Percentiles rank a stretch among this genome's conserved stretches.
Evolutionary conservation across 2,113 vertebrate genomes (phyloP).

Genomic region (Hylia prasina): DNA sequence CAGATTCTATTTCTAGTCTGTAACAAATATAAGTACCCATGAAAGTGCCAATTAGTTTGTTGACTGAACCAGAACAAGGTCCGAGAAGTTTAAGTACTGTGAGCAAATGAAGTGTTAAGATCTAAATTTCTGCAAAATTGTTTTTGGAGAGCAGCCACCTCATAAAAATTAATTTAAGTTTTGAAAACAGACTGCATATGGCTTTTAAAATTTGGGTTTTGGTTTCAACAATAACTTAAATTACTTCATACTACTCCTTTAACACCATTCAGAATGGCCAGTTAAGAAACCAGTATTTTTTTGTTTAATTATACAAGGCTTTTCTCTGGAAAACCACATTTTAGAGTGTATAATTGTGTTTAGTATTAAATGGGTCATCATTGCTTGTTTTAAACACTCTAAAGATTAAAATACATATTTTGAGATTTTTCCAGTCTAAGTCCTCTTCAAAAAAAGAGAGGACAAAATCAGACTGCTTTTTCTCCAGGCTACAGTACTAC

Average conservation of each 20-base stretch:
- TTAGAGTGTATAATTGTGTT: neutral
- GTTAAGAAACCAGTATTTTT: neutral
- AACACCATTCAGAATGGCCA: neutral
- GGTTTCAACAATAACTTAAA: neutral
- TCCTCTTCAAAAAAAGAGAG: neutral
- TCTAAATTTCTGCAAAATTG: neutral
- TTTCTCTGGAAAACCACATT: neutral
- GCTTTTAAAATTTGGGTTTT: neutral
- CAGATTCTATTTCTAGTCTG: neutral
- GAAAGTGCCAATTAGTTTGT: neutral
- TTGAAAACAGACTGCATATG: neutral
- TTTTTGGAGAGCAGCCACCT: neutral
- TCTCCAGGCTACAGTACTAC: neutral
- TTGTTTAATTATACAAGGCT: neutral
- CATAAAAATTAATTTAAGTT: neutral
- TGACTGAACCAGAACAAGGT: neutral
- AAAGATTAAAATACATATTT: neutral
- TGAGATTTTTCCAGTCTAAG: neutral
- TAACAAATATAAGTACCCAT: neutral
- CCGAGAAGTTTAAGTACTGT: neutral
- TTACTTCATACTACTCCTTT: neutral
- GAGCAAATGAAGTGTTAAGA: neutral
- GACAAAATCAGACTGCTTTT: neutral
- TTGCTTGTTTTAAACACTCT: neutral
- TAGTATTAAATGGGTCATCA: neutral